A percentile compares a stretch with the other conserved stretches of the same genome.
Conservation (phyloP, 2,113 vertebrate genomes). For the Engraulis encrasicolus region DNA sequence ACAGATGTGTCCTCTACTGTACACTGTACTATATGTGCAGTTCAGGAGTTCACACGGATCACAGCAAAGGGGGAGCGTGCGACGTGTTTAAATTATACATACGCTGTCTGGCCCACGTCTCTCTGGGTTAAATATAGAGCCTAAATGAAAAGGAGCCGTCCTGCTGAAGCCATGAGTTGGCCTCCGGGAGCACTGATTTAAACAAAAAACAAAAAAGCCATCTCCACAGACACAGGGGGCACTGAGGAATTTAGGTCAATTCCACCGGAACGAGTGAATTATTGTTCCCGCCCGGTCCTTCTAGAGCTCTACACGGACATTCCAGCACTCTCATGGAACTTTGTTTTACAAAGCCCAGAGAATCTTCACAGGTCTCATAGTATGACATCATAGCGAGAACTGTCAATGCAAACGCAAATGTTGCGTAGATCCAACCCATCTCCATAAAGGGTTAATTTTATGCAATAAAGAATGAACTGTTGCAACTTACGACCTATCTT, state of each 20-base stretch:
- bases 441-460: no score
- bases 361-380: no score
- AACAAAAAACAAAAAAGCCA: no score
- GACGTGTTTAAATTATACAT: constrained; percentile 16
- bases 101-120: not conserved
- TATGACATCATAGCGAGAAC: no score
- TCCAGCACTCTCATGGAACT: no score
- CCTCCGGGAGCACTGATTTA: not conserved
- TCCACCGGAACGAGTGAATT: no score
- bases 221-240: not conserved
- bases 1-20: no score
- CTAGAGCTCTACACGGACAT: no score
- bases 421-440: no score
- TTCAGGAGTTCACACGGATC: not conserved
- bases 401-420: no score
- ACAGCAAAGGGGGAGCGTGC: not conserved
- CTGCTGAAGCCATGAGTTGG: not conserved
- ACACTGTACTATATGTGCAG: not conserved
- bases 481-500: not conserved
- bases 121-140: not conserved
- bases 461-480: not conserved
- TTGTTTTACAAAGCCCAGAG: no score
- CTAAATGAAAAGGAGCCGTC: not conserved
- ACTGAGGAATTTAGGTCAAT: constrained; percentile 1
- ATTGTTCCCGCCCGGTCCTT: no score